Percentiles rank a stretch among this genome's conserved stretches.
These are phyloP conservation scores for Ptilonorhynchus violaceus DNA, from an alignment of 2,113 vertebrate genomes.

Conservation along the genomic window DNA sequence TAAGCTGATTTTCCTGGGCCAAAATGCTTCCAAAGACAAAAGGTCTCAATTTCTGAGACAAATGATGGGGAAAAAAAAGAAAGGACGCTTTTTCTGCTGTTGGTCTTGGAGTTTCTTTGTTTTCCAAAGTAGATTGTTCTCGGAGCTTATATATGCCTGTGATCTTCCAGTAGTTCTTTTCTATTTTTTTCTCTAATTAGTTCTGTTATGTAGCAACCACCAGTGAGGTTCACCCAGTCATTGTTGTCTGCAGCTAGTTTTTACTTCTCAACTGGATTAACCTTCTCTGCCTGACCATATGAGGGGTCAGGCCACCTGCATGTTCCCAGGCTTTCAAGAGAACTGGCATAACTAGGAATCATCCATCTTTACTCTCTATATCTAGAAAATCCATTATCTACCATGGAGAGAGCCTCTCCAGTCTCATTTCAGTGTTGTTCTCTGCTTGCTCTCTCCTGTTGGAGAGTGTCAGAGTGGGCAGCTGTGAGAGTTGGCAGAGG, in stretches of 20 bases:
- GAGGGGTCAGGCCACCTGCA: neutral
- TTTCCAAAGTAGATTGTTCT: neutral
- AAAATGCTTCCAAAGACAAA: neutral
- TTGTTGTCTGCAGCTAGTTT: neutral
- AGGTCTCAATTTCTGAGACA: neutral
- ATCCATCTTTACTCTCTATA: neutral
- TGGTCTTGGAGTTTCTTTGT: neutral
- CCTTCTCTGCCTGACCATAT: neutral
- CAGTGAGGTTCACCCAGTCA: neutral
- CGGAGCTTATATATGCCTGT: neutral
- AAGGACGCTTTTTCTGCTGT: neutral
- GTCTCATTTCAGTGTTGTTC: neutral
- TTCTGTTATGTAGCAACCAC: neutral
- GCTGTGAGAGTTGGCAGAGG: neutral
- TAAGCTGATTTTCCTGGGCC: neutral
- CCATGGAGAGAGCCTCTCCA: neutral
- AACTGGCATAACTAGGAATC: neutral
- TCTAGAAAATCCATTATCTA: neutral
- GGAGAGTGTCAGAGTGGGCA: neutral
- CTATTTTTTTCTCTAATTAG: neutral
- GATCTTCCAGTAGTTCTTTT: neutral
- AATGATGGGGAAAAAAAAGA: neutral
- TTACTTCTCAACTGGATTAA: neutral
- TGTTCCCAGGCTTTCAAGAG: neutral
- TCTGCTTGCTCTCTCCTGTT: neutral